These are phyloP conservation scores for Acipenser ruthenus DNA, from an alignment of 2,797 vertebrate species.

Conservation along the genomic window DNA sequence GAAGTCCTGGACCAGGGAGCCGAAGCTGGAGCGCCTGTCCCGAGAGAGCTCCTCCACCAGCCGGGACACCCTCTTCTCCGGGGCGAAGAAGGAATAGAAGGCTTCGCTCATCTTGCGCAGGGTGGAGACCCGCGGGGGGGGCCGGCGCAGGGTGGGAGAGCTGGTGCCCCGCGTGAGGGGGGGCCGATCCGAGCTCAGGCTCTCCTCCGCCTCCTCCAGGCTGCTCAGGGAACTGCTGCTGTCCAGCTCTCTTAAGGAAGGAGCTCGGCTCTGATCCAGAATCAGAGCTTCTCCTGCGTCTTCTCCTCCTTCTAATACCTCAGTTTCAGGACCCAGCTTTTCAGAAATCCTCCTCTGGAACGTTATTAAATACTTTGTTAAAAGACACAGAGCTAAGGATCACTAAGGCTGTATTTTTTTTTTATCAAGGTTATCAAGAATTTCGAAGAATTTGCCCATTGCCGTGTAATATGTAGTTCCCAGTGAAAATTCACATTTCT, in stretches of 20 bases:
- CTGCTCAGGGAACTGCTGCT: slow-evolving; percentile 62
- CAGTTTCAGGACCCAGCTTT: slow-evolving; percentile 14
- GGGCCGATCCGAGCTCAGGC: slow-evolving; percentile 22
- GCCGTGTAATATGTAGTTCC: no score
- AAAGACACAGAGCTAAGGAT: no score
- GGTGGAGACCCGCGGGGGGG: slow-evolving; percentile 36
- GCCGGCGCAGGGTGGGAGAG: slow-evolving; percentile 40
- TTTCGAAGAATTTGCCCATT: no score
- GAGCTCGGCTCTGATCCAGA: slow-evolving; percentile 43
- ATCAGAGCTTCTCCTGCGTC: slow-evolving; percentile 33
- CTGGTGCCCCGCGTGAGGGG: slow-evolving; percentile 35
- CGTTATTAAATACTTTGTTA: no score
- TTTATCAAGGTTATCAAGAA: no score
- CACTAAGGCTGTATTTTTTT: no score
- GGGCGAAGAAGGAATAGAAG: slow-evolving; percentile 73
- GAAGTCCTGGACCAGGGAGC: slow-evolving; percentile 70
- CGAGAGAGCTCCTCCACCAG: slow-evolving; percentile 59
- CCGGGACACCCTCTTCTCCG: slow-evolving; percentile 67
- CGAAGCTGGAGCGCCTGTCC: slow-evolving; percentile 64
- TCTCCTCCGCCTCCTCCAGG: slow-evolving; percentile 48
- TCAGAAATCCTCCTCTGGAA: neutral
- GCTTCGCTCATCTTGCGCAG: slow-evolving; percentile 74
- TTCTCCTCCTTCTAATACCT: slow-evolving; percentile 30
- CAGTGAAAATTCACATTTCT: no score
- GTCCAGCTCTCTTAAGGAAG: slow-evolving; percentile 54